Percentiles rank a stretch among this genome's conserved stretches.
phyloP scores from a whole-genome alignment of 2,113 vertebrate species.

The Sylvilagus bachmani region DNA sequence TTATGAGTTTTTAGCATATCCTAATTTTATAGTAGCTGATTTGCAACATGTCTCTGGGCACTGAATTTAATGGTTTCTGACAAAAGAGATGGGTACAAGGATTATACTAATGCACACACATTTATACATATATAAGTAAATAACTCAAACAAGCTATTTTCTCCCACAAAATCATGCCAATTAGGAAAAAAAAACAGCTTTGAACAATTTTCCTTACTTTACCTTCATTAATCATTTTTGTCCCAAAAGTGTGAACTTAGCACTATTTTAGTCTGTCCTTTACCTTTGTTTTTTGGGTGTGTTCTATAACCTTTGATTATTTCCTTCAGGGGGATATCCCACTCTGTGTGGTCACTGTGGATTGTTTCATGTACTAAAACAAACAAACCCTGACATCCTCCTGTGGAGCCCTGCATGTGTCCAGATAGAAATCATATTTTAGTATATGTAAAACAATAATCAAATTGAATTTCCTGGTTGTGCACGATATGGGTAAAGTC shows the following conservation, averaged over 20 bases:
- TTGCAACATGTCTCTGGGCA: conserved; percentile 57
- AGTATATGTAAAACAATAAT: conserved; percentile 57
- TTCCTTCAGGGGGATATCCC: not conserved
- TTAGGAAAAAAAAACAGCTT: not conserved
- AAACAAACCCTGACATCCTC: not conserved
- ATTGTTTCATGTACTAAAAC: not conserved
- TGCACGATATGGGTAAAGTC: conserved; percentile 22
- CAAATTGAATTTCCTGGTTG: conserved; percentile 63
- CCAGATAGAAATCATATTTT: conserved; percentile 57
- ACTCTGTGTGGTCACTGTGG: not conserved
- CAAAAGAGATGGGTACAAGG: conserved; percentile 41
- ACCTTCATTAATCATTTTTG: not conserved
- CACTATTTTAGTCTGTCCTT: not conserved
- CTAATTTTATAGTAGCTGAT: conserved; percentile 73
- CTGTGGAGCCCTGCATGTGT: not conserved
- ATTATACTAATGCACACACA: not conserved
- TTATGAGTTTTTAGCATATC: conserved; percentile 76
- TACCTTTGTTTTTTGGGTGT: not conserved
- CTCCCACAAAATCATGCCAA: not conserved
- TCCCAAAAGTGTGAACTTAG: not conserved
- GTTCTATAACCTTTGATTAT: not conserved
- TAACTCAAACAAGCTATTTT: conserved; percentile 21
- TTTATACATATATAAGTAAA: conserved; percentile 25
- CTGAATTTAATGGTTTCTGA: conserved; percentile 71
- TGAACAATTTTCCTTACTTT: not conserved